Percentiles rank a stretch among this genome's conserved stretches.
These are phyloP conservation scores for Rhopalosiphum nymphaeae DNA, from an alignment of 2,888 invertebrate species.

Conservation along the genomic window DNA sequence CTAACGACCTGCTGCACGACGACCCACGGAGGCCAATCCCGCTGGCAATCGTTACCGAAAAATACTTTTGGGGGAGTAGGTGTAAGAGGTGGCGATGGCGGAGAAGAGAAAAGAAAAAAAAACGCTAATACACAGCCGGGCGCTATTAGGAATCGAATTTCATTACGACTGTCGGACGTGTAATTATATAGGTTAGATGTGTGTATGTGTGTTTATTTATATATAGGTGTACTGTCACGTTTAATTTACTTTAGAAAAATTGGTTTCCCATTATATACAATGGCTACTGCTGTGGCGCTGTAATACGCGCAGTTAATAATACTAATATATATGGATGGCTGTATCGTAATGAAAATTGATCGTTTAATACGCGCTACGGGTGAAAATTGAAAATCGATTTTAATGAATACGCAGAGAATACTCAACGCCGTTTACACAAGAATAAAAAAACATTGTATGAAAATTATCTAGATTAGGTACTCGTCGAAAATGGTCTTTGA, in stretches of 20 bases:
- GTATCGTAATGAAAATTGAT: not conserved
- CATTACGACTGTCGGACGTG: not conserved
- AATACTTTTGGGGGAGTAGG: not conserved
- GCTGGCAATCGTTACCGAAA: constrained; percentile 4
- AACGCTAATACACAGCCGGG: not conserved
- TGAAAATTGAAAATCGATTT: not conserved
- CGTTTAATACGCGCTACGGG: not conserved
- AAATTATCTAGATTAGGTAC: not conserved
- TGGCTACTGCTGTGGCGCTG: not conserved
- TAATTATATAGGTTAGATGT: not conserved
- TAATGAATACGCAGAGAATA: not conserved
- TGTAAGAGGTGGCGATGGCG: too few relatives aligned
- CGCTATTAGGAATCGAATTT: constrained; percentile 2
- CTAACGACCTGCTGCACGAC: not conserved
- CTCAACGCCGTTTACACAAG: not conserved
- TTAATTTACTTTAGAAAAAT: constrained; percentile 18
- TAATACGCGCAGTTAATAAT: constrained; percentile 1
- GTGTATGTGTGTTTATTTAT: not conserved
- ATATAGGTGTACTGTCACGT: not conserved
- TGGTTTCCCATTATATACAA: not conserved
- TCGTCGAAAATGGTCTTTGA: not conserved
- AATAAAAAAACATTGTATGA: not conserved
- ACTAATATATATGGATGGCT: not conserved
- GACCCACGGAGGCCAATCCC: not conserved
- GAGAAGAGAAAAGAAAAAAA: not conserved